Conservation (phyloP, 37 sponge, comb jelly and placozoan genomes). For the Hexactinellida sp. region DNA sequence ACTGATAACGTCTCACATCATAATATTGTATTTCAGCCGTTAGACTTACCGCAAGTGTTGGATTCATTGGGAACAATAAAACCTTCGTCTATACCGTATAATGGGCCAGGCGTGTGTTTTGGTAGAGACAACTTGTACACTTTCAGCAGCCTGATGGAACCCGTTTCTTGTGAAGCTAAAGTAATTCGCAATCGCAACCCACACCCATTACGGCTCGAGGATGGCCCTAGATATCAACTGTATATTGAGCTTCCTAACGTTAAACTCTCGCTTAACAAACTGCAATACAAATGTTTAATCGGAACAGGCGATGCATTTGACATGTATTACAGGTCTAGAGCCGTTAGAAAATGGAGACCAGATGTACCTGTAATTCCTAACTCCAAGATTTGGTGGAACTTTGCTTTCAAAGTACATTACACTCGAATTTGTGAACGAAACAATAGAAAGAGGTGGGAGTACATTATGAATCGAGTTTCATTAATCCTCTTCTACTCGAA, state of each 20-base stretch:
- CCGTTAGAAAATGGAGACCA: constrained; percentile 5
- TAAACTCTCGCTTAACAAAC: neutral
- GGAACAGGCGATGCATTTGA: neutral
- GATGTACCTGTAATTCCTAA: neutral
- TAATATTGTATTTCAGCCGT: neutral
- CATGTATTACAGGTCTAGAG: neutral
- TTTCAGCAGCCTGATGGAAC: neutral
- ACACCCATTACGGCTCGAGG: neutral
- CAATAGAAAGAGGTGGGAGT: neutral
- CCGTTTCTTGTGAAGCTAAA: neutral
- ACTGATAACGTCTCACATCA: constrained; percentile 4
- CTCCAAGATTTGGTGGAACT: neutral
- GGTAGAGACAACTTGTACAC: neutral
- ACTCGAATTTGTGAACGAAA: constrained; percentile 1
- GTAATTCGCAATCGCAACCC: constrained; percentile 6
- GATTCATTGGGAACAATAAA: neutral
- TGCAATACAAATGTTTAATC: neutral
- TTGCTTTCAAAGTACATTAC: neutral
- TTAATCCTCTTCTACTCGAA: neutral
- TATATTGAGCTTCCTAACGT: neutral
- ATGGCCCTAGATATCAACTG: constrained; percentile 3
- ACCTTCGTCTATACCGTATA: neutral
- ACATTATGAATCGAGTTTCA: neutral
- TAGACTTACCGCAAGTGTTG: neutral
- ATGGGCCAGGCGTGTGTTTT: neutral